These are phyloP conservation scores for Drosophila burlai DNA, from an alignment of 1,140 invertebrate genomes.

Conservation along the genomic window DNA sequence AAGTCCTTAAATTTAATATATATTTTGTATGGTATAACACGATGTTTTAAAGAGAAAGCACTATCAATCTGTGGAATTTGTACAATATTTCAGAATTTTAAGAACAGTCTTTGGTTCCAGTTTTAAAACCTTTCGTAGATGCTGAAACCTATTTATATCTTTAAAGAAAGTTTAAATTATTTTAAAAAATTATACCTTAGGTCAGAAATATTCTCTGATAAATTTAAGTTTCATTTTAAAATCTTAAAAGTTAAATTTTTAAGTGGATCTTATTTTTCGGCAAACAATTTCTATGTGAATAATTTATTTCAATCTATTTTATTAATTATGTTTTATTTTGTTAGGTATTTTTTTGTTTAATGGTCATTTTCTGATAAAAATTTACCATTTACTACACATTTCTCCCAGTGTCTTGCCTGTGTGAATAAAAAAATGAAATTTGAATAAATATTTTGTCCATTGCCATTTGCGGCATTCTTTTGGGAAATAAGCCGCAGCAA, in stretches of 20 bases:
- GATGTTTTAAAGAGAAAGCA: too few species aligned
- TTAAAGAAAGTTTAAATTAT: neutral
- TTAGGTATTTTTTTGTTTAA: too few species aligned
- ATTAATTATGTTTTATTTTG: too few species aligned
- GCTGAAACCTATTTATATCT: neutral
- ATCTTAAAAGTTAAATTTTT: neutral
- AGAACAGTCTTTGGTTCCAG: too few species aligned
- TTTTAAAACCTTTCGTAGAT: neutral
- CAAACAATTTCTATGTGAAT: too few species aligned
- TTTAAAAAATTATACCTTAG: neutral
- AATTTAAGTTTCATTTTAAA: neutral
- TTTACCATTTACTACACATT: too few species aligned
- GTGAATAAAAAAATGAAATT: conserved; percentile 68
- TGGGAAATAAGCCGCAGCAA: conserved; percentile 44
- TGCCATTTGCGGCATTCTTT: conserved; percentile 79
- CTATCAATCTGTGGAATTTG: too few species aligned
- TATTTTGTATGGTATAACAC: too few species aligned
- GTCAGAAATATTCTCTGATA: neutral
- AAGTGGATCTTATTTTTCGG: neutral
- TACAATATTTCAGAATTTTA: too few species aligned
- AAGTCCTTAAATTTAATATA: too few species aligned
- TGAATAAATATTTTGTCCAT: conserved; percentile 83
- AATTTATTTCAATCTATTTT: too few species aligned
- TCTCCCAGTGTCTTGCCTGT: conserved; percentile 25
- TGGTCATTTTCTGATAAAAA: too few species aligned